phyloP scores from a whole-genome alignment of 92 coral and sea anemone species.

The Siderastrea radians region DNA sequence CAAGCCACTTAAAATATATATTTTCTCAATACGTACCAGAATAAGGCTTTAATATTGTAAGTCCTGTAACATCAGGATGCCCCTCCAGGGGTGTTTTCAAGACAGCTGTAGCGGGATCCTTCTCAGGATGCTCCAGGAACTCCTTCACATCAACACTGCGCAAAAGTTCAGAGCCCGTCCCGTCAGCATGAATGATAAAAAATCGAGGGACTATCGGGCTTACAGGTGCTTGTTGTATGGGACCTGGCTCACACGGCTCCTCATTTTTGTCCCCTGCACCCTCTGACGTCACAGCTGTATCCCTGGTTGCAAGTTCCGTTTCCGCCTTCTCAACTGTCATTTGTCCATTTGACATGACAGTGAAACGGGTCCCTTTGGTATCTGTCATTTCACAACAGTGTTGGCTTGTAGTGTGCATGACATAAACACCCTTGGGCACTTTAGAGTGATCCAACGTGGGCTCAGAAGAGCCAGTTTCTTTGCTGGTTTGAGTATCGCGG shows the following conservation, averaged over 20 bases:
- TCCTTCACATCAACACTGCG: constrained; percentile 86
- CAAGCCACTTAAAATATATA: too few relatives aligned
- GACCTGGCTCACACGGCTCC: constrained; percentile 29
- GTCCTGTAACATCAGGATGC: constrained; percentile 83
- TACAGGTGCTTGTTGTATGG: constrained; percentile 34
- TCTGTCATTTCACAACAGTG: constrained; percentile 90
- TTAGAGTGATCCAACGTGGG: constrained; percentile 44
- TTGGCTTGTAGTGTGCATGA: constrained; percentile 88
- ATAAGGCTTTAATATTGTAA: constrained; percentile 89
- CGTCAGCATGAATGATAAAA: constrained; percentile 92
- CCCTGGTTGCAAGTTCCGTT: constrained; percentile 9
- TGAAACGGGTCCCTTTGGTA: constrained; percentile 78
- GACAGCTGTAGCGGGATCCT: constrained; percentile 91
- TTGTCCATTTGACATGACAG: constrained; percentile 85
- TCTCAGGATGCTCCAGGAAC: constrained; percentile 81
- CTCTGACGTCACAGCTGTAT: not conserved
- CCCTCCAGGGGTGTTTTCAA: constrained; percentile 94
- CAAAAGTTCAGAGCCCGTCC: constrained; percentile 94
- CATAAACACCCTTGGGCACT: constrained; percentile 81
- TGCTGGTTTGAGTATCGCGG: not conserved
- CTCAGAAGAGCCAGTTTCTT: not conserved
- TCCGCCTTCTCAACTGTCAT: constrained; percentile 55
- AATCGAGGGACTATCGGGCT: constrained; percentile 75
- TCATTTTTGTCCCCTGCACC: not conserved
- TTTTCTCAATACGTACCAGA: constrained; percentile 70